Evolutionary conservation across 1,140 invertebrate genomes (phyloP).

Genomic region (Dufourea novaeangliae): DNA sequence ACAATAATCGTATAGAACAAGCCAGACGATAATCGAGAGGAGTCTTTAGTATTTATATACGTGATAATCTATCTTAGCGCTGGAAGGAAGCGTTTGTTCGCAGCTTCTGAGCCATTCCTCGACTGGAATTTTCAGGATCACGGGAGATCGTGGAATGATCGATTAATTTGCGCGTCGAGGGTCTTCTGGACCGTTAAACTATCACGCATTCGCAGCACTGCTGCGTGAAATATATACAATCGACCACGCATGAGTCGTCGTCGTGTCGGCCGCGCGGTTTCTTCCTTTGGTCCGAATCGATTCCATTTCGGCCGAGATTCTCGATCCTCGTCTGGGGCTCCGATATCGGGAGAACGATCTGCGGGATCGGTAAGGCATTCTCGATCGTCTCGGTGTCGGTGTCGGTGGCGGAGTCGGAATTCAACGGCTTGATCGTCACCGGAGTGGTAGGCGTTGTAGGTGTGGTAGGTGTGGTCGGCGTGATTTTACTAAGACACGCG

Average conservation of each 20-base stretch:
- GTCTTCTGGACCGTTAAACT: slow-evolving; percentile 65
- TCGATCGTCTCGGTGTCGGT: slow-evolving; percentile 68
- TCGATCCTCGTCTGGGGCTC: slow-evolving; percentile 66
- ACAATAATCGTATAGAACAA: too few relatives aligned
- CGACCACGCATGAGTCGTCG: slow-evolving; percentile 75
- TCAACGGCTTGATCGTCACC: slow-evolving; percentile 26
- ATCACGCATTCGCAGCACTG: slow-evolving; percentile 80
- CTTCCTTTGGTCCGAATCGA: slow-evolving; percentile 62
- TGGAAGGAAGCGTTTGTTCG: neutral
- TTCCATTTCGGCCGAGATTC: slow-evolving; percentile 67
- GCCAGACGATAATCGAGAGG: too few relatives aligned
- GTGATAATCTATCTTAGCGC: too few relatives aligned
- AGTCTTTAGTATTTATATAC: too few relatives aligned
- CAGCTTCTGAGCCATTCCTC: too few relatives aligned
- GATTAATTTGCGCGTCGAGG: neutral
- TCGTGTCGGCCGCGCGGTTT: slow-evolving; percentile 63
- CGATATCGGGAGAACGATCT: slow-evolving; percentile 65
- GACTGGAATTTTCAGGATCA: too few relatives aligned
- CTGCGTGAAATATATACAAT: slow-evolving; percentile 78
- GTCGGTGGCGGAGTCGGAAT: slow-evolving; percentile 42
- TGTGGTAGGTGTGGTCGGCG: slow-evolving; percentile 64
- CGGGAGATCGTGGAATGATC: neutral
- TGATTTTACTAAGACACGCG: slow-evolving; percentile 67
- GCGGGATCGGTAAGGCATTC: slow-evolving; percentile 68
- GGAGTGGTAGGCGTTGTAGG: slow-evolving; percentile 15